These are phyloP conservation scores for Rhinopomastus cyanomelas DNA, from an alignment of 2,113 vertebrate species.

Conservation along the genomic window DNA sequence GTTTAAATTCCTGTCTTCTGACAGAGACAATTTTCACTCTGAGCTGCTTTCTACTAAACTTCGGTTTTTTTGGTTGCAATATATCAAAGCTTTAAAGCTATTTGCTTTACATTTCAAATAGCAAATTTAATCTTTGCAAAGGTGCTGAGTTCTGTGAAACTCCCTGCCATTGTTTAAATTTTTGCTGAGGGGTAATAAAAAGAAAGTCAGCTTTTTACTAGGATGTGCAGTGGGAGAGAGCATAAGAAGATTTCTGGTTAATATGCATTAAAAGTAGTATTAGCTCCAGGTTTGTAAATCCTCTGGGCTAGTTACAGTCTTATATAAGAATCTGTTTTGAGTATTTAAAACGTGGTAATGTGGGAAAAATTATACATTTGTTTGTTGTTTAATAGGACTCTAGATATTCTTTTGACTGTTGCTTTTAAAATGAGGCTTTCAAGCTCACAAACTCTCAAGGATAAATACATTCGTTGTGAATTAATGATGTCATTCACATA, in stretches of 20 bases:
- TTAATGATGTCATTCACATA: background rate
- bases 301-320: background rate
- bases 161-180: constrained; percentile 32
- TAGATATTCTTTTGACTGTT: background rate
- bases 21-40: background rate
- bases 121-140: constrained; percentile 25
- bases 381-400: background rate
- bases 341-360: background rate
- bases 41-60: background rate
- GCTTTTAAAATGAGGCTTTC: background rate
- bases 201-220: background rate
- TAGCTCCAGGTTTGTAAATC: constrained; percentile 23
- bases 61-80: background rate
- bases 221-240: background rate
- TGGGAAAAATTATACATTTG: background rate
- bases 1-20: background rate
- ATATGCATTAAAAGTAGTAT: constrained; percentile 1
- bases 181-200: constrained; percentile 26
- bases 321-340: background rate
- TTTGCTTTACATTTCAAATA: constrained; percentile 34
- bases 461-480: background rate
- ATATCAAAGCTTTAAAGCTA: background rate
- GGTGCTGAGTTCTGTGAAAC: constrained; percentile 7
- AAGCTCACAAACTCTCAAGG: background rate
- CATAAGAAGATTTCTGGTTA: constrained; percentile 31